Conservation (phyloP, 2,113 vertebrate species). For the Opisthocomus hoazin region DNA sequence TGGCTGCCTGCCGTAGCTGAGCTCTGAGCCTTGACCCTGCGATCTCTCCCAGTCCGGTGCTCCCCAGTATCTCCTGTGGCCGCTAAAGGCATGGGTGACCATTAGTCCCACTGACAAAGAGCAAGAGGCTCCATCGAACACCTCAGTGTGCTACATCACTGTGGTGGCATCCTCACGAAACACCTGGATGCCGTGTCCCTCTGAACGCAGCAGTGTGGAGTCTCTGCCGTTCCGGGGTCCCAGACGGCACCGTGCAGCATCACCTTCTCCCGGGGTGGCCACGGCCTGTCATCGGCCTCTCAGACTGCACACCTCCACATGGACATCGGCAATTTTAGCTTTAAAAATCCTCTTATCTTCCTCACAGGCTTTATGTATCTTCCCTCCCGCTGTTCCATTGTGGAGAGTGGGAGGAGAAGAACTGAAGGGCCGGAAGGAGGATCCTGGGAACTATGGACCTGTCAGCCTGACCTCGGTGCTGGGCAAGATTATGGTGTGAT, state of each 20-base stretch:
- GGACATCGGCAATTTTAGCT: not conserved
- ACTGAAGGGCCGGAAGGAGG: too few relatives aligned
- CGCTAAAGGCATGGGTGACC: not conserved
- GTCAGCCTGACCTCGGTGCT: too few relatives aligned
- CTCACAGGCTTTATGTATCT: not conserved
- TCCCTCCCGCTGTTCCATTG: accelerated
- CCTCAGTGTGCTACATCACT: accelerated
- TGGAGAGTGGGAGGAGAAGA: not conserved
- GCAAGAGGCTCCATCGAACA: not conserved
- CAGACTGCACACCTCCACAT: not conserved
- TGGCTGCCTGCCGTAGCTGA: not conserved
- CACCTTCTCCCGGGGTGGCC: not conserved
- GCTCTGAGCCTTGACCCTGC: not conserved
- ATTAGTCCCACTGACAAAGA: not conserved
- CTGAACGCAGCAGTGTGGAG: accelerated
- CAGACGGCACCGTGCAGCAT: accelerated
- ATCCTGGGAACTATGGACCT: too few relatives aligned
- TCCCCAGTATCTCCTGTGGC: not conserved
- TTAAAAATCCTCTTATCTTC: not conserved
- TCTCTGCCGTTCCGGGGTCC: not conserved
- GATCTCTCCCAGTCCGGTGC: accelerated
- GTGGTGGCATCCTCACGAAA: accelerated
- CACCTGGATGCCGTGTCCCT: accelerated
- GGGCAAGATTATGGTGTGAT: too few relatives aligned
- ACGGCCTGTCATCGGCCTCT: not conserved